Base-by-base conservation (phyloP, 2,113 vertebrate genomes). In the Heterotis niloticus region DNA sequence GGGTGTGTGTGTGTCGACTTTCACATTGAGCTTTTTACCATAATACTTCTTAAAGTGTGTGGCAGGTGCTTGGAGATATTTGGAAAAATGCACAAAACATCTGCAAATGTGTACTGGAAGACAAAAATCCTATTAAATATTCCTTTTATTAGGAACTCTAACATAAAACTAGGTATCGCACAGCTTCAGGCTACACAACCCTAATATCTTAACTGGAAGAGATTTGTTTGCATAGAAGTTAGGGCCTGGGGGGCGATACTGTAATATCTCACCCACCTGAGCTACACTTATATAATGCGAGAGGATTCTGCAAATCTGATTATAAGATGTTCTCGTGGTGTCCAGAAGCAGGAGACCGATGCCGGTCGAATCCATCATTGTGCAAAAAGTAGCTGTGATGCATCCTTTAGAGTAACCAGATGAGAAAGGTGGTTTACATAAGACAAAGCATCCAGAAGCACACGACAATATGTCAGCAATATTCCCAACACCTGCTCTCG, bases 401-500 rank as follows among this genome's bases (percentile, higher is more conserved):
- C 18, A 65, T 66, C 24, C 69, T 77, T 70, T 56, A 67, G 62
- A 74, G 26, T 51, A 81, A 59, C 76, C 84, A 83, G 82, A 84
- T 83, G 82, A 75, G 75, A 57, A n/a, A 79, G 77, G 64, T 64
- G 73, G 77, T 78, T 81, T 72, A 17, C 20, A 67, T 74, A 79
- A 78, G 75, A 82, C 82, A 79, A 64, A 71, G 60, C 65, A n/a
- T 82, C 82, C 82, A 70, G 76, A 82, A 80, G 82, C 29, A 78
- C 67, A 81, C 64, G 34, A 24, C 54, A 75, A 57, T 81, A 85
- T 81, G 74, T 81, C 72, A 76, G 74, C 54, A 29, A 78, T 68
- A 78, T 82, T 76, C 65, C 51, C 64, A 81, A 81, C 81, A 83
- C 80, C 81, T 86, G 80, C 82, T 85, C 81, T 74, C 20, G n/a